Evolutionary conservation across 2,113 vertebrate genomes (phyloP), one percentile per base, ranked within the genome.

Genomic region (Rallus limicola): DNA sequence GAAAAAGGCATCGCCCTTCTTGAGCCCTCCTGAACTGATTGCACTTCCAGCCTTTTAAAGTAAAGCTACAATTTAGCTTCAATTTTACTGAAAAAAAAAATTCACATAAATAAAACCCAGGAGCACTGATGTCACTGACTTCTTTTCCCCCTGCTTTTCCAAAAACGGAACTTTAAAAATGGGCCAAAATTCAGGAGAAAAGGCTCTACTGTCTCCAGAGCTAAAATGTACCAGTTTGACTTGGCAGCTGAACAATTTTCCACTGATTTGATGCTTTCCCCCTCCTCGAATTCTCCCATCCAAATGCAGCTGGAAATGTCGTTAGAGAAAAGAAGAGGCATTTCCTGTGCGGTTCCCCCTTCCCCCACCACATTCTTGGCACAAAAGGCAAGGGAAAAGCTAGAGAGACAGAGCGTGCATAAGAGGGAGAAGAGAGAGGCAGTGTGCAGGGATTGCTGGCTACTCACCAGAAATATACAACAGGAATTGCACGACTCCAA

Each of bases 281-380:
- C 94, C 92, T 94, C 92, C 85, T 92, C 88, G 88, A 95, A 97
- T 91, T 96, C 96, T 97, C 97, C 91, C 96, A 97, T 97, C 94
- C 95, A 96, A 96, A 87, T 94, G 96, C 97, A 98, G 97, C 97
- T 98, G 97, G 97, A 97, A 97, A 97, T 75, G 93, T 93, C 96
- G 94, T 98, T 94, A 94, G 92, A 97, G 96, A 97, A 97, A 95
- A 96, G 97, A 97, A 98, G 97, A 98, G 97, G 97, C 97, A 98
- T 98, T 98, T 99, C 98, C 98, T 97, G 97, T 96, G 95, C 78
- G 96, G 95, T 95, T 95, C 95, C 94, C 96, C 95, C 95, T 96
- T 94, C 92, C 93, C 96, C 97, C 97, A 98, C 95, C 92, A 91
- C 97, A 97, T 98, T 98, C 97, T 97, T 98, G 97, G 97, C 96